Evolutionary conservation across 2,797 vertebrate species (phyloP), one percentile per base, ranked within the genome.

Genomic region (Schizopygopsis pylzovi): DNA sequence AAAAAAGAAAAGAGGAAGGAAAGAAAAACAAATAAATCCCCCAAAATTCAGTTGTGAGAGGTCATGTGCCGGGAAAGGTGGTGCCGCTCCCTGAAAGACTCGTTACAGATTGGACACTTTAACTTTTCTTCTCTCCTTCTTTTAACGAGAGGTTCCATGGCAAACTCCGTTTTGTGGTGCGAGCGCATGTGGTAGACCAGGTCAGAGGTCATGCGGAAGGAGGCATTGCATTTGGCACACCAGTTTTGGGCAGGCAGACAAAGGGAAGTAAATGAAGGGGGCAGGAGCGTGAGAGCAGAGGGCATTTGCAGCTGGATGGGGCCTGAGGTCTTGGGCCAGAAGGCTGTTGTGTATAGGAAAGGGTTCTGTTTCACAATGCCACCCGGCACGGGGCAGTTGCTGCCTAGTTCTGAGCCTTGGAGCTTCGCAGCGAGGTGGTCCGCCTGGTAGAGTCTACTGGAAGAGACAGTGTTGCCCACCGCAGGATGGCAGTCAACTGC

Each of bases 51-150:
- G 88, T 99, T 99, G 88, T 99, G 98, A 85, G 98, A 99, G 89
- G 98, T 99, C 98, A 99, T 99, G 95, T 99, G 98, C 90, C 98
- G 96, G 61, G 98, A 99, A 79, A 99, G 97, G 94, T 99, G 98
- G 90, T 99, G 98, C 81, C 98, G 94, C 94, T 99, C 98, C 85
- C 98, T 95, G 94, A 99, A 99, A 79, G 98, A 97, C 94, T 99
- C 98, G 33, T 99, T 99, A 94, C 98, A 99, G 90, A 99, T 99
- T 88, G 98, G 97, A 85, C 98, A 99, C 93, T 98, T 98, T 92
- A 99, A 97, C 90, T 99, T 99, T 93, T 99, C 98, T 93, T 99
- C 98, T 0, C 98, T 95, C 87, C 98, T 93, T 61, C 98, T 92
- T 93, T 99, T 99, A 73, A 99, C 96, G 88, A 99, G 90, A 10